A percentile compares a stretch with the other conserved stretches of the same genome.
Evolutionary conservation across 2,113 vertebrate genomes (phyloP).

Genomic region (Tringa solitaria): DNA sequence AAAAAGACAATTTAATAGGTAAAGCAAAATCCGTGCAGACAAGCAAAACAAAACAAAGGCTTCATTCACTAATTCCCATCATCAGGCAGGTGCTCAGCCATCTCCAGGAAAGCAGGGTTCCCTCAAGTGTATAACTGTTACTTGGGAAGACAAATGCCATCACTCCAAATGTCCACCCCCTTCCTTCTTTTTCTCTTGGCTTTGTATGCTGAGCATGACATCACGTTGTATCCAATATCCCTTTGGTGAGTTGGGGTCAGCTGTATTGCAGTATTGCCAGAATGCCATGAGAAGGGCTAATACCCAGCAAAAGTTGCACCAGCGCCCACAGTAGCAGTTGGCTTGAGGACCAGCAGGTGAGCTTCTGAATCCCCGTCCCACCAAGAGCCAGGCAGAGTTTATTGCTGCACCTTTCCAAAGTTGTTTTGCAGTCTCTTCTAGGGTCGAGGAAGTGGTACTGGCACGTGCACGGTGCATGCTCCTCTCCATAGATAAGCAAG

Average conservation of each 20-base stretch:
- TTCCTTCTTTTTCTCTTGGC: too few species aligned
- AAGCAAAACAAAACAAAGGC: background rate
- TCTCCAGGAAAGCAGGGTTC: background rate
- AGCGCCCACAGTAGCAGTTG: background rate
- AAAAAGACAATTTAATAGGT: background rate
- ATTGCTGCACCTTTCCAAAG: background rate
- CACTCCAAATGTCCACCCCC: background rate
- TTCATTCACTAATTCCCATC: background rate
- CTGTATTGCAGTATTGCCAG: background rate
- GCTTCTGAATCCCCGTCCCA: background rate
- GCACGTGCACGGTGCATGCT: rapidly evolving
- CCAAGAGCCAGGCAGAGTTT: background rate
- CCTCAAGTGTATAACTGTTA: background rate
- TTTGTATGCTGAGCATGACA: background rate
- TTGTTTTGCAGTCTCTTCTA: background rate
- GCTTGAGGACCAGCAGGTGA: background rate
- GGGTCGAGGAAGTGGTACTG: too few species aligned
- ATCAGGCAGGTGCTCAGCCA: background rate
- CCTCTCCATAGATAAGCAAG: background rate
- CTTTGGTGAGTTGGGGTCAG: background rate
- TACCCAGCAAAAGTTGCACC: background rate
- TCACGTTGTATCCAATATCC: background rate
- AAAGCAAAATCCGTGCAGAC: background rate
- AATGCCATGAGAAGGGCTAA: background rate
- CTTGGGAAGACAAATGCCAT: background rate